phyloP scores from a whole-genome alignment of 2,113 vertebrate species.

The Mugil cephalus region DNA sequence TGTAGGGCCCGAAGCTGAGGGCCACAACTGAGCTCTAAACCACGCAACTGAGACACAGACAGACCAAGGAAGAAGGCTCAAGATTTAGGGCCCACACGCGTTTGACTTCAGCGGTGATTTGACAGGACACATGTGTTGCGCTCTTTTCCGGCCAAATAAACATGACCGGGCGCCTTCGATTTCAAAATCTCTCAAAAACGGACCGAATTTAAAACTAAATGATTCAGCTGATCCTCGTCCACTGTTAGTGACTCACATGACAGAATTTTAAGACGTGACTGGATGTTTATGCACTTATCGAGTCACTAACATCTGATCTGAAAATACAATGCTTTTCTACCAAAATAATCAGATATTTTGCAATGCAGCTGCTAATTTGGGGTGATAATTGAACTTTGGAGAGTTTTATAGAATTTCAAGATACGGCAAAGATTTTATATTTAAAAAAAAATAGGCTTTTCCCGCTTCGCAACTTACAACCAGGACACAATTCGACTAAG shows the following conservation, averaged over 20 bases:
- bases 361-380: not conserved
- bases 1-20: conserved; percentile 39
- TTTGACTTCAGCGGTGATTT: conserved; percentile 4
- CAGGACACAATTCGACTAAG: not conserved
- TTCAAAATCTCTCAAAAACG: too few relatives aligned
- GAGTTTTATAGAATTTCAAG: not conserved
- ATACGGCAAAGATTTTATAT: not conserved
- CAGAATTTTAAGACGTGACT: not conserved
- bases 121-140: not conserved
- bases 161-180: too few relatives aligned
- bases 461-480: not conserved
- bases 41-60: conserved; percentile 3
- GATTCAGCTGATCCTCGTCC: too few relatives aligned
- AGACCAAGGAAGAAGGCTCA: conserved; percentile 9
- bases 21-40: conserved; percentile 1
- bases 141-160: conserved; percentile 5
- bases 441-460: not conserved
- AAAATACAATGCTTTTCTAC: too few relatives aligned
- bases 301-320: too few relatives aligned
- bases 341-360: not conserved
- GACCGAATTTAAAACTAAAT: not conserved
- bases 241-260: too few relatives aligned
- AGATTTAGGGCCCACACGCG: not conserved
- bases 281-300: too few relatives aligned
- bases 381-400: not conserved